A percentile compares a stretch with the other conserved stretches of the same genome.
These are phyloP conservation scores for Phaenicophaeus curvirostris DNA, from an alignment of 2,797 vertebrate species.

Conservation along the genomic window DNA sequence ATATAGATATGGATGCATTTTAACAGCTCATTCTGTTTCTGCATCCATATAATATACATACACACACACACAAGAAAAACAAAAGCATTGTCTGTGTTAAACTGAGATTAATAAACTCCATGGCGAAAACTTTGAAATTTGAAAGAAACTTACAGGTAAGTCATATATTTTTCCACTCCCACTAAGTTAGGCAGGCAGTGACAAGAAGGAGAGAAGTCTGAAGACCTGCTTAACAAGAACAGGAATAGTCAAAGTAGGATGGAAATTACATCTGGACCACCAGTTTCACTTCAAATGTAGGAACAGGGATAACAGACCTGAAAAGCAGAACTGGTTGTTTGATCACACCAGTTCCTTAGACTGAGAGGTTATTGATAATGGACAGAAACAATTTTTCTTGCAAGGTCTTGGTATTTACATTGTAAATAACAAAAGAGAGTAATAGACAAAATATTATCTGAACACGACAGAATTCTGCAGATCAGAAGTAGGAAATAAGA, in stretches of 20 bases:
- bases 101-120: neutral
- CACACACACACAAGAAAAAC: too few relatives aligned
- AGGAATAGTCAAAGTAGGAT: neutral
- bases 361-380: neutral
- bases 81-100: neutral
- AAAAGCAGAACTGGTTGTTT: neutral
- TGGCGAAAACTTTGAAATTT: neutral
- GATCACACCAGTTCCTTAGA: neutral
- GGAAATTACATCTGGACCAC: neutral
- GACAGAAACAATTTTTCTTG: neutral
- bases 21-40: neutral
- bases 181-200: neutral
- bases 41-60: neutral
- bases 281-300: neutral
- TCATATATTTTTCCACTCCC: neutral
- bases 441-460: neutral
- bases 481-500: neutral
- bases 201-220: neutral
- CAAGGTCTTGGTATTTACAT: neutral
- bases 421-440: neutral
- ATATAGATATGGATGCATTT: neutral
- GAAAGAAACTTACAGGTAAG: neutral
- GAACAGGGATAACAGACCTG: neutral
- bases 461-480: neutral
- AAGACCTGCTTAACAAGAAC: neutral